These are phyloP conservation scores for Pardalotus punctatus DNA, from an alignment of 2,113 vertebrate genomes.

Conservation along the genomic window DNA sequence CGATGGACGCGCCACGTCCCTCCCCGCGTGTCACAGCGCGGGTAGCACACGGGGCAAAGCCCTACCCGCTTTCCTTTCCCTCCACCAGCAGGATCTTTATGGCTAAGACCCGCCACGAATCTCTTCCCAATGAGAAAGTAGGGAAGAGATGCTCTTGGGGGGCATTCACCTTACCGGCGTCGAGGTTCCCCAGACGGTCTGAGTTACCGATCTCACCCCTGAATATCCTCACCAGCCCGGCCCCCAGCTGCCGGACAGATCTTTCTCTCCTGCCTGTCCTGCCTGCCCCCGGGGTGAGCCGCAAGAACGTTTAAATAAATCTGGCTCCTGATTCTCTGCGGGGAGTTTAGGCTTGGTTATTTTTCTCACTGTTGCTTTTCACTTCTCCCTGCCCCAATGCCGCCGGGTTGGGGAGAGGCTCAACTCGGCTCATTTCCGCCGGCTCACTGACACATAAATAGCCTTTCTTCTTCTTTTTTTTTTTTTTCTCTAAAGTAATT, in stretches of 20 bases:
- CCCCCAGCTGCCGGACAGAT: not conserved
- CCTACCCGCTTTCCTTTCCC: not conserved
- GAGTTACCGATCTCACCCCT: not conserved
- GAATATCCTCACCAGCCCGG: not conserved
- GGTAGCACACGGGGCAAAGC: not conserved
- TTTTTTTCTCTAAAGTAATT: not conserved
- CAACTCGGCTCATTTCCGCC: not conserved
- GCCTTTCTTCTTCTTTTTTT: accelerated
- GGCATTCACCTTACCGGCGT: not conserved
- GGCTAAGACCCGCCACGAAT: accelerated
- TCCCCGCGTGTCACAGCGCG: not conserved
- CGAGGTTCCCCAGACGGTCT: not conserved
- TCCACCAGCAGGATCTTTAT: not conserved
- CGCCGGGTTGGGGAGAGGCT: not conserved
- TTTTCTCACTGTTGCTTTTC: not conserved
- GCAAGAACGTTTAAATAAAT: not conserved
- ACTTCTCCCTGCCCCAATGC: not conserved
- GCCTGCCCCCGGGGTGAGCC: not conserved
- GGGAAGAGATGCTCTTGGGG: not conserved
- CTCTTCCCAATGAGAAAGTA: not conserved
- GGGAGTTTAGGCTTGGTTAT: not conserved
- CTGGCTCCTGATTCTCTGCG: not conserved
- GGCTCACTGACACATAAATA: not conserved
- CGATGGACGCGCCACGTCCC: not conserved
- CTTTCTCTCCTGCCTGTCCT: not conserved